Evolutionary conservation across 2,113 vertebrate species (phyloP).

Genomic region (Edolisoma coerulescens): DNA sequence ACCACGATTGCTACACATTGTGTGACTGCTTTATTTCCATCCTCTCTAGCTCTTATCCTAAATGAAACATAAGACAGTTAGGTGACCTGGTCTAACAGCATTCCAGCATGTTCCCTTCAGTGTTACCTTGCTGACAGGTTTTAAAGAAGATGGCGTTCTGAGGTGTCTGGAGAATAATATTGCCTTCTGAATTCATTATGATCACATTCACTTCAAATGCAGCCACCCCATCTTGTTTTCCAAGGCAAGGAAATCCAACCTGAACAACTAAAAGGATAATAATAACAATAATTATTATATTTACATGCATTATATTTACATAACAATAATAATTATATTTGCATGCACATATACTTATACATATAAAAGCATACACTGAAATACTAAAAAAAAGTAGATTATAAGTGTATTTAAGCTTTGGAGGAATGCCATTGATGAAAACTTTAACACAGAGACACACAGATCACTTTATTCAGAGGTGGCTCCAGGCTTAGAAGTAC

Average conservation of each 20-base stretch:
- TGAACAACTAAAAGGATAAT: conserved; percentile 77
- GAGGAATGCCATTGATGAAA: not conserved
- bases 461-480: not conserved
- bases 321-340: not conserved
- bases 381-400: not conserved
- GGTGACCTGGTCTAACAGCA: not conserved
- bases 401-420: not conserved
- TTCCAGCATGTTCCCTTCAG: not conserved
- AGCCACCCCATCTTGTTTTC: conserved; percentile 86
- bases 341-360: not conserved
- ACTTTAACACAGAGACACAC: not conserved
- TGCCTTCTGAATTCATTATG: conserved; percentile 87
- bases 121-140: conserved; percentile 88
- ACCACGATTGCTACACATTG: not conserved
- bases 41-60: not conserved
- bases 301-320: too few species aligned
- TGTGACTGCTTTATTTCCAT: not conserved
- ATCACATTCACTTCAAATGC: conserved; percentile 88
- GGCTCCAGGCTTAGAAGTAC: not conserved
- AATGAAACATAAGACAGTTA: not conserved
- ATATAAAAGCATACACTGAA: not conserved
- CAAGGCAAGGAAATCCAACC: conserved; percentile 87
- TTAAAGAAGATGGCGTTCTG: conserved; percentile 93
- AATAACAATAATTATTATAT: not conserved
- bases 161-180: conserved; percentile 83